Evolutionary conservation across 2,797 vertebrate genomes (phyloP), one percentile per base, ranked within the genome.

Genomic region (Adrianichthys oophorus): DNA sequence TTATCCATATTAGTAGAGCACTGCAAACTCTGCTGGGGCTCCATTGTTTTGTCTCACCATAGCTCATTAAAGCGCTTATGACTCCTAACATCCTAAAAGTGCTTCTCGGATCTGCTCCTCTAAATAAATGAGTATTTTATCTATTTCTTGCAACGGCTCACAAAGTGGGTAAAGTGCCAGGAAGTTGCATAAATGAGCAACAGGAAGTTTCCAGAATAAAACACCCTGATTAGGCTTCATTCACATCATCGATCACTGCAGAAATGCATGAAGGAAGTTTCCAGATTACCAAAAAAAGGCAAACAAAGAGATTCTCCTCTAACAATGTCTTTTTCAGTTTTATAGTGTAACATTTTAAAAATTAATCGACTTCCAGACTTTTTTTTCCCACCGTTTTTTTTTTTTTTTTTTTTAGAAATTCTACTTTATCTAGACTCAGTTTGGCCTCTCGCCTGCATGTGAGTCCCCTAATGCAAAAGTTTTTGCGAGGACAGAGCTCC

Each of bases 401-500:
- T 42, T 45, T 1, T 2, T 58, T 41, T 40, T 15, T 15, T 15
- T n/a, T 4, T 24, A 1, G 7, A 32, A 26, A 15, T 10, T 43
- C 15, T 48, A 15, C 24, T 58, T 43, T 70, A 59, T 70, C 51
- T 69, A 57, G 44, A 15, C 56, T 17, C 47, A 32, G 42, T 52
- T 53, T 63, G 59, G 21, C 24, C 41, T 55, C 24, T 44, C 15
- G 15, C 5, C 19, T 56, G 26, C 52, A 37, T 44, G 62, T 41
- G 44, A 7, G 32, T n/a, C 17, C 15, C 41, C 44, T 69, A n/a
- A 59, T 60, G 55, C 41, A 48, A 51, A 74, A 47, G 40, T 48
- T 73, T 67, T 42, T 5, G 59, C 62, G 54, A 52, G 68, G 58
- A 68, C 64, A 69, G 60, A 80, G 18, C 60, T 37, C 32, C 55